phyloP scores from a whole-genome alignment of 92 coral and sea anemone species.

The Scolanthus callimorphus region DNA sequence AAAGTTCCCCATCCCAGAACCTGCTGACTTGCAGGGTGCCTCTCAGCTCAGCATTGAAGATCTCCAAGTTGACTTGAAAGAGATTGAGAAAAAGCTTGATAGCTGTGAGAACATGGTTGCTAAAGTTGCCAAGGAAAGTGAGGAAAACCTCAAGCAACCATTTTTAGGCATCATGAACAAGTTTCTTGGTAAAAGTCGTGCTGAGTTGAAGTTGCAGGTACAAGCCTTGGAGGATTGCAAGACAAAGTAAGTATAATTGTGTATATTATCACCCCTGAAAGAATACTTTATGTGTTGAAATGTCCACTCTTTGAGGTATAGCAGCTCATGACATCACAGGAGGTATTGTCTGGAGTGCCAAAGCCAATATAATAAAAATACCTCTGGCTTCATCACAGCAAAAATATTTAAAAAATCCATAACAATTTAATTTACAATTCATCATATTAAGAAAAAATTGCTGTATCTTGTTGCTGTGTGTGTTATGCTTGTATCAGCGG shows the following conservation, averaged over 20 bases:
- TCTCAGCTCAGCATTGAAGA: conserved; percentile 84
- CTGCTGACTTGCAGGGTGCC: conserved; percentile 68
- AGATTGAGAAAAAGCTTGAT: conserved; percentile 41
- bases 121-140: conserved; percentile 54
- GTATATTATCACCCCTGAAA: too few species aligned
- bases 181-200: conserved; percentile 64
- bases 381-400: too few species aligned
- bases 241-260: conserved; percentile 60
- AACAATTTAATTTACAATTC: too few species aligned
- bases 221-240: conserved; percentile 67
- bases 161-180: conserved; percentile 57
- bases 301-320: too few species aligned
- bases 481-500: too few species aligned
- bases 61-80: conserved; percentile 55
- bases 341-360: too few species aligned
- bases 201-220: conserved; percentile 57
- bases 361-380: too few species aligned
- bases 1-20: conserved; percentile 79
- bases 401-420: too few species aligned
- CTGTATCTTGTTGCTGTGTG: too few species aligned
- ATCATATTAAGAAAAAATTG: too few species aligned
- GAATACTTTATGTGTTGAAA: too few species aligned
- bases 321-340: too few species aligned
- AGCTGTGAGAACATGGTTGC: conserved; percentile 57
- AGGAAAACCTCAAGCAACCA: conserved; percentile 41